Evolutionary conservation across 2,888 invertebrate species (phyloP).

Genomic region (Azorinus chamasolen): DNA sequence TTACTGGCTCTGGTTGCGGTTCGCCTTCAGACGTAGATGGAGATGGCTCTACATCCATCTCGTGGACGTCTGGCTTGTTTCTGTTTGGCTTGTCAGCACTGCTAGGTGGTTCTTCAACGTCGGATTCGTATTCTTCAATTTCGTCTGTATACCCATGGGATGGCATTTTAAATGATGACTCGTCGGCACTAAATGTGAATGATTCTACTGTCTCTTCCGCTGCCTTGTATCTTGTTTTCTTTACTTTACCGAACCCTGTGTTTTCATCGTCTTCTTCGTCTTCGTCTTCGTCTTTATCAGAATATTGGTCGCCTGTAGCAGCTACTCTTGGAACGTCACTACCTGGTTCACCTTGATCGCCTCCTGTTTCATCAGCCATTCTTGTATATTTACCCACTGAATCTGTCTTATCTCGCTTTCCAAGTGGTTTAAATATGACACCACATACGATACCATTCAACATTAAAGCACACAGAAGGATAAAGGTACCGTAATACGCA

Average conservation of each 20-base stretch:
- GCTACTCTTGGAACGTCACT: not conserved
- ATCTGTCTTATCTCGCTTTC: constrained; percentile 1
- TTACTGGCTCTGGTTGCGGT: not conserved
- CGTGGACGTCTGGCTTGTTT: not conserved
- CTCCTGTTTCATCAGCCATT: not conserved
- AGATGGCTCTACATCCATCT: not conserved
- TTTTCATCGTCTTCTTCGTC: not conserved
- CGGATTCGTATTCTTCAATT: constrained; percentile 2
- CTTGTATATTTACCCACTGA: not conserved
- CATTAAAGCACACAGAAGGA: constrained; percentile 27
- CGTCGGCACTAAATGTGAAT: not conserved
- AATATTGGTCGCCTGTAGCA: not conserved
- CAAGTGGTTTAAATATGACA: constrained; percentile 27
- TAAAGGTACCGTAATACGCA: constrained; percentile 31
- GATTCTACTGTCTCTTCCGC: constrained; percentile 4
- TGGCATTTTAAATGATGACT: not conserved
- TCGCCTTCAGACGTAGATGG: not conserved
- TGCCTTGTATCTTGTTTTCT: constrained; percentile 1
- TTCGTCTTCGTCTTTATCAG: not conserved
- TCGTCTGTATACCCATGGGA: not conserved
- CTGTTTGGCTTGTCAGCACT: not conserved
- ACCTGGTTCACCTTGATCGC: not conserved
- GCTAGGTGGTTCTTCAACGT: not conserved
- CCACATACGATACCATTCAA: constrained; percentile 24
- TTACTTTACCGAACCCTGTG: not conserved